Evolutionary conservation across 92 coral and sea anemone species (phyloP).

Genomic region (Umimayanthus chanpuru): DNA sequence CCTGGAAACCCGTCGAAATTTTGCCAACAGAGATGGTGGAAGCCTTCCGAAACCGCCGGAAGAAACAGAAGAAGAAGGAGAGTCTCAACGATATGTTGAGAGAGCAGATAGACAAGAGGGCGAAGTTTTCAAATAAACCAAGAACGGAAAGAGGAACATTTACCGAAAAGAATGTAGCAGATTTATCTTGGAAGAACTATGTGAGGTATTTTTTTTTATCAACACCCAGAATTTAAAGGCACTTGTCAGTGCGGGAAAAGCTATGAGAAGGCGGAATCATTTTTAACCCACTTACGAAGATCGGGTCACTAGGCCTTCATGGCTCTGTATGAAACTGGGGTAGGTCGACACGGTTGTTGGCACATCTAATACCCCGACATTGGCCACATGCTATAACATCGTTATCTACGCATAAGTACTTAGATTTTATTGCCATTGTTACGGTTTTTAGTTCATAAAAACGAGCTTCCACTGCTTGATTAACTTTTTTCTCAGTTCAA

Average conservation of each 20-base stretch:
- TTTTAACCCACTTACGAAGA: slow-evolving; percentile 34
- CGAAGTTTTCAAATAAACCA: slow-evolving; percentile 42
- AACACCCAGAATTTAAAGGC: slow-evolving; percentile 46
- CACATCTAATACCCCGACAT: no score
- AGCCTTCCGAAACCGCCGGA: slow-evolving; percentile 41
- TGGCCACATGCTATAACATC: no score
- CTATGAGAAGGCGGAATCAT: slow-evolving; percentile 49
- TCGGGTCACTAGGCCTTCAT: slow-evolving; percentile 27
- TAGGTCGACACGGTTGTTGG: no score
- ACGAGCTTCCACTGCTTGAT: no score
- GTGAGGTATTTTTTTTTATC: not conserved
- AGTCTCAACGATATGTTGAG: slow-evolving; percentile 42
- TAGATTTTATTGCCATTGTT: no score
- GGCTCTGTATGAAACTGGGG: not conserved
- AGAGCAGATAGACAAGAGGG: slow-evolving; percentile 46
- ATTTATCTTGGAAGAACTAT: slow-evolving; percentile 29
- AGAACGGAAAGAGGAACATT: slow-evolving; percentile 36
- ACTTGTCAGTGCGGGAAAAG: slow-evolving; percentile 47
- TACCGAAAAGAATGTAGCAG: slow-evolving; percentile 22
- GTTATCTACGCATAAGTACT: no score
- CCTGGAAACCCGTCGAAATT: no score
- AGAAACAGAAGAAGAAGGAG: slow-evolving; percentile 26
- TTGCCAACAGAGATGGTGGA: slow-evolving; percentile 31
- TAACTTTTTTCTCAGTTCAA: no score
- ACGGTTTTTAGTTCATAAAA: no score